Conservation (phyloP, 2,113 vertebrate genomes). For the Leuciscus idus region DNA sequence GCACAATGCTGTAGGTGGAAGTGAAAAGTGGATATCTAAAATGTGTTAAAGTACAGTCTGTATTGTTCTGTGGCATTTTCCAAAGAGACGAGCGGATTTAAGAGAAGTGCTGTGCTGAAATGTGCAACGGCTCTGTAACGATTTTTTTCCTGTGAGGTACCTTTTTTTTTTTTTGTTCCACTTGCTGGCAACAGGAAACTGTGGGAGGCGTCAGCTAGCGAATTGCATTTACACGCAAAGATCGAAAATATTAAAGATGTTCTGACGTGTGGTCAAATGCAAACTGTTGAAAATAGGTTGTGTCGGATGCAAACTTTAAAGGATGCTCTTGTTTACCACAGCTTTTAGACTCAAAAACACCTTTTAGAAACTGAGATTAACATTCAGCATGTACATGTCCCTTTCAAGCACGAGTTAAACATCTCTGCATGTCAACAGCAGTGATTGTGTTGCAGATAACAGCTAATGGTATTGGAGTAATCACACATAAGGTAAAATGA, state of each 20-base stretch:
- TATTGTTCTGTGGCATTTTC: background rate
- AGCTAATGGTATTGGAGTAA: background rate
- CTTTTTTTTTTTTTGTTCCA: constrained; percentile 34
- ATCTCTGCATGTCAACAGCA: background rate
- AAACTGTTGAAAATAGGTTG: background rate
- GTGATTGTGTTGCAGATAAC: background rate
- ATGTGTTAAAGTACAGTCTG: constrained; percentile 23
- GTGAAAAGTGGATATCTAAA: constrained; percentile 55
- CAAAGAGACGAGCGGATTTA: background rate
- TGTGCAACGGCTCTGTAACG: background rate
- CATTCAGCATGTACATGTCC: background rate
- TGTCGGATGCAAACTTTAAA: background rate
- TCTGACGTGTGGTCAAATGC: background rate
- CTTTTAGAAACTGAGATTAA: background rate
- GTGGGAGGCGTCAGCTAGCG: constrained; percentile 39
- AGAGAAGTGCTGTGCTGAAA: constrained; percentile 16
- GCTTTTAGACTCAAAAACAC: background rate
- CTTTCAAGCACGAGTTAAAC: background rate
- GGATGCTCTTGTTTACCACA: background rate
- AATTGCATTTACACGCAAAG: background rate
- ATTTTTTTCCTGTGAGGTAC: background rate
- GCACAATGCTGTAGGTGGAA: constrained; percentile 51
- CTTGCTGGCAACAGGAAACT: constrained; percentile 47
- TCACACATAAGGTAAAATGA: background rate
- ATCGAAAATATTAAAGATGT: background rate